phyloP scores from a whole-genome alignment of 2,888 invertebrate species.

The Cryptocheilus praepositus region DNA sequence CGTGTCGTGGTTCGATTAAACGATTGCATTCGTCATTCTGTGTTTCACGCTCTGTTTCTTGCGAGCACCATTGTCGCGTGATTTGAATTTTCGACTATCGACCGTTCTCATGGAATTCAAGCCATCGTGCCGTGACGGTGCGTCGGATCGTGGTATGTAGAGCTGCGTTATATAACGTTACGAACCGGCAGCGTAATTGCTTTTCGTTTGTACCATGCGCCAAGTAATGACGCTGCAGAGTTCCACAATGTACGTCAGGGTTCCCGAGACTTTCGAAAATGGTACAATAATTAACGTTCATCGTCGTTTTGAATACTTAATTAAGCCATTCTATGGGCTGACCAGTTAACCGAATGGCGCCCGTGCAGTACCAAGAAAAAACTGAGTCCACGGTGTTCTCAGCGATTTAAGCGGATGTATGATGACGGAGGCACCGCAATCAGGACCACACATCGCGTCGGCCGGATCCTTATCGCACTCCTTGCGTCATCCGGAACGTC shows the following conservation, averaged over 20 bases:
- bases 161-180: too few species aligned
- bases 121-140: too few species aligned
- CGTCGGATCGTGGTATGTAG: too few species aligned
- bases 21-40: too few species aligned
- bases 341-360: conserved; percentile 45
- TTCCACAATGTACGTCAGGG: too few species aligned
- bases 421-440: conserved; percentile 19
- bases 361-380: conserved; percentile 33
- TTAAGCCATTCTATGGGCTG: conserved; percentile 50
- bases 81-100: too few species aligned
- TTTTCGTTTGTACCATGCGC: too few species aligned
- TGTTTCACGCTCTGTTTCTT: too few species aligned
- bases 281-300: conserved; percentile 32
- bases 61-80: too few species aligned
- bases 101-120: too few species aligned
- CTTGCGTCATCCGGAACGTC: conserved; percentile 36
- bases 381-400: conserved; percentile 17
- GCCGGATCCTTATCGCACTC: conserved; percentile 50
- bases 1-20: neutral
- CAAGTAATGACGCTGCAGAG: too few species aligned
- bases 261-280: conserved; percentile 32
- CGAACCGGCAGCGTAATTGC: too few species aligned
- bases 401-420: conserved; percentile 44
- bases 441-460: conserved; percentile 47
- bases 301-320: conserved; percentile 38